These are phyloP conservation scores for Calephelis perditalis DNA, from an alignment of 2,888 invertebrate genomes.

Conservation along the genomic window DNA sequence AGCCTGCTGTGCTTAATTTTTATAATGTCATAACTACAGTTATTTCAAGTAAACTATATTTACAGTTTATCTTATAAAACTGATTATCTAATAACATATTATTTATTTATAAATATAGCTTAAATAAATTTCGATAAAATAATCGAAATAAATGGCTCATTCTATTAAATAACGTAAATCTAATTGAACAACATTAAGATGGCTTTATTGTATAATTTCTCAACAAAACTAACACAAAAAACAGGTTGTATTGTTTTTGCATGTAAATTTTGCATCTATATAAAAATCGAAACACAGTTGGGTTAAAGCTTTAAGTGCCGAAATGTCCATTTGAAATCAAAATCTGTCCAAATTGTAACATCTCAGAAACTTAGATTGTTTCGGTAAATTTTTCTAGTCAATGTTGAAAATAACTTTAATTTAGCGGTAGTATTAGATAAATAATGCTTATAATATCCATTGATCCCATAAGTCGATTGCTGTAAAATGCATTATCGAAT, in stretches of 20 bases:
- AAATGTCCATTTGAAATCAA: too few relatives aligned
- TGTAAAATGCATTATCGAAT: not conserved
- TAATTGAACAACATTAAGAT: conserved; percentile 8
- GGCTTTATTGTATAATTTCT: not conserved
- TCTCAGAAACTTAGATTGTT: too few relatives aligned
- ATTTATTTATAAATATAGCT: conserved; percentile 1
- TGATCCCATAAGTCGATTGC: not conserved
- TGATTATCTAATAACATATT: not conserved
- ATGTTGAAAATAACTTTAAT: too few relatives aligned
- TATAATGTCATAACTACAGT: not conserved
- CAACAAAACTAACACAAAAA: not conserved
- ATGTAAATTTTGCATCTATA: too few relatives aligned
- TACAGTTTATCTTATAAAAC: conserved; percentile 4
- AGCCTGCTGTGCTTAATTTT: conserved; percentile 1
- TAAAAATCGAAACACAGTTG: too few relatives aligned
- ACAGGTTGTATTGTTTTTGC: too few relatives aligned
- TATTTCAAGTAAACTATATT: conserved; percentile 3
- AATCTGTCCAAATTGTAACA: too few relatives aligned
- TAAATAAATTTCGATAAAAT: conserved; percentile 7
- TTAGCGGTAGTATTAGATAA: conserved; percentile 2
- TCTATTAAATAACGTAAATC: conserved; percentile 7
- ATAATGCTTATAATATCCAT: not conserved
- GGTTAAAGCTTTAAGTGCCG: too few relatives aligned
- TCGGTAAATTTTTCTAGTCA: too few relatives aligned
- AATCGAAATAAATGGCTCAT: conserved; percentile 10